Conservation (phyloP, 1,140 invertebrate genomes). For the Tenebrio molitor region DNA sequence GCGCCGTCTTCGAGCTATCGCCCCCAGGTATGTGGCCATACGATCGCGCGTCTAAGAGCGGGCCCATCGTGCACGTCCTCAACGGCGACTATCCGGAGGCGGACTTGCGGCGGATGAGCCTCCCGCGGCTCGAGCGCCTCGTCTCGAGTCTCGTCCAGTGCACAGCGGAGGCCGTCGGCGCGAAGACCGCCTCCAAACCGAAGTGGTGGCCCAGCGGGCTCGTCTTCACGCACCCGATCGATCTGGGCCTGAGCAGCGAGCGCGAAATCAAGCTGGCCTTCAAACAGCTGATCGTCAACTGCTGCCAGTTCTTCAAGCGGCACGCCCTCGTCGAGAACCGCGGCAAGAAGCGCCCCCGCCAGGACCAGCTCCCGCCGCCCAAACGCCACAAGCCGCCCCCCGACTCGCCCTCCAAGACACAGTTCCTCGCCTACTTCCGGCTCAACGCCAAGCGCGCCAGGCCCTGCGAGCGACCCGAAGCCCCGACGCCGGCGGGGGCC, state of each 20-base stretch:
- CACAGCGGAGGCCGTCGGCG: constrained; percentile 43
- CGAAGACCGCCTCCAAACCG: constrained; percentile 44
- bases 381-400: background rate
- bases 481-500: constrained; percentile 49
- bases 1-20: background rate
- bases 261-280: constrained; percentile 10
- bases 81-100: constrained; percentile 54
- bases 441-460: constrained; percentile 20
- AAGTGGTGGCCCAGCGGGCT: constrained; percentile 56
- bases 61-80: constrained; percentile 28
- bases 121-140: constrained; percentile 49
- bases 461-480: constrained; percentile 21
- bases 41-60: background rate
- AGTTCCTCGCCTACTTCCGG: background rate
- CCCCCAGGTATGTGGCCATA: background rate
- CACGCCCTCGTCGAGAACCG: background rate
- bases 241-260: constrained; percentile 17
- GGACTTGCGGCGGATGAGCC: constrained; percentile 52
- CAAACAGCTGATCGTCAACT: constrained; percentile 14
- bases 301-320: constrained; percentile 2
- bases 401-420: background rate
- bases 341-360: background rate
- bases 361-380: too few relatives aligned
- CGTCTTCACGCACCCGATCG: constrained; percentile 29
- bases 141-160: constrained; percentile 52